Percentiles rank a stretch among this genome's conserved stretches.
phyloP scores from a whole-genome alignment of 2,797 vertebrate genomes.

The Sebastes hopkinsi region DNA sequence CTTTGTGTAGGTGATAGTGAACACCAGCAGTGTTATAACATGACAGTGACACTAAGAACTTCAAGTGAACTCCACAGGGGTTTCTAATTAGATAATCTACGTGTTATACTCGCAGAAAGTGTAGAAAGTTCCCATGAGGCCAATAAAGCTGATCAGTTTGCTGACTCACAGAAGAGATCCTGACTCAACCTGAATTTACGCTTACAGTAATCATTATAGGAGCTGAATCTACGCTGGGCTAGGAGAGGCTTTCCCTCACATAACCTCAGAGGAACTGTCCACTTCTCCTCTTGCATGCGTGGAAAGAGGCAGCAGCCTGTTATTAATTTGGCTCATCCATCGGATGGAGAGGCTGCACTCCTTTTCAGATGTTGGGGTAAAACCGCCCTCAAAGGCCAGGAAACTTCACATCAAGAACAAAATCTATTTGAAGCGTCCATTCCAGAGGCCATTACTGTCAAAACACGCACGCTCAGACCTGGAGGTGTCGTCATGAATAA shows the following conservation, averaged over 20 bases:
- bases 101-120: background rate
- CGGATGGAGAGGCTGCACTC: conserved; percentile 21
- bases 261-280: background rate
- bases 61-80: conserved; percentile 7
- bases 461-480: conserved; percentile 35
- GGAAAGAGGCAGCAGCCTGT: background rate
- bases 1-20: conserved; percentile 35
- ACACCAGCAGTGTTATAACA: conserved; percentile 13
- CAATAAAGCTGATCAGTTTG: background rate
- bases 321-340: conserved; percentile 26
- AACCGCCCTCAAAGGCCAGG: conserved; percentile 32
- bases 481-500: conserved; percentile 74
- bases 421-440: conserved; percentile 64
- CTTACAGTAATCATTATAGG: background rate
- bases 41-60: conserved; percentile 33
- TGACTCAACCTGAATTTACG: conserved; percentile 3
- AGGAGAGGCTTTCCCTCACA: background rate
- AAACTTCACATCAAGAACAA: conserved; percentile 36
- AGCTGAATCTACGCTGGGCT: background rate
- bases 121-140: conserved; percentile 9
- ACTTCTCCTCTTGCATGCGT: background rate
- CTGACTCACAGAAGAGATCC: conserved; percentile 28
- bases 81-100: conserved; percentile 19
- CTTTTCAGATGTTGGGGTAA: conserved; percentile 15
- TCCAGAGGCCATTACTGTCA: conserved; percentile 64